Conservation (phyloP, 2,888 invertebrate genomes). For the Lathronympha strigana region DNA sequence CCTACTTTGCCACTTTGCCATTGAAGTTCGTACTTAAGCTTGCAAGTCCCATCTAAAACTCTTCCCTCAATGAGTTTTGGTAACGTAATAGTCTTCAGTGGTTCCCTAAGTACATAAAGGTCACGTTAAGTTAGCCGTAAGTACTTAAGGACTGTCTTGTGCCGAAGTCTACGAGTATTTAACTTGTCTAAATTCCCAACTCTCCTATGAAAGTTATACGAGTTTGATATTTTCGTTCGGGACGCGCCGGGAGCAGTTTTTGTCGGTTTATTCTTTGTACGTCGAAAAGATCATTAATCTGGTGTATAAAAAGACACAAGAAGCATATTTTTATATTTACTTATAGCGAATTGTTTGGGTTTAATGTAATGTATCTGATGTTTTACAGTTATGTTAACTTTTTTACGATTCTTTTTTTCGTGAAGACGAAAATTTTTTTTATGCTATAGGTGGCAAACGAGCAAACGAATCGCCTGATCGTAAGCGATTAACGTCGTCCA, state of each 20-base stretch:
- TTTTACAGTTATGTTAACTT: too few relatives aligned
- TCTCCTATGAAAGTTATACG: conserved; percentile 9
- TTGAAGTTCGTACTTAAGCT: too few relatives aligned
- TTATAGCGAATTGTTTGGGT: neutral
- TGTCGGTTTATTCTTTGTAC: neutral
- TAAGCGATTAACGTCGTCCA: too few relatives aligned
- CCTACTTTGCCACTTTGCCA: too few relatives aligned
- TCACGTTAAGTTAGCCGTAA: neutral
- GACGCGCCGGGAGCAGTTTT: neutral
- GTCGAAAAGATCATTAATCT: conserved; percentile 21
- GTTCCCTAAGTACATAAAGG: neutral
- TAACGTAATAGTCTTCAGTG: neutral
- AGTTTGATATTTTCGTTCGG: conserved; percentile 4
- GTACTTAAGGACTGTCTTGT: neutral
- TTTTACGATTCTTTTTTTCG: too few relatives aligned
- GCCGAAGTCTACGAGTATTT: neutral
- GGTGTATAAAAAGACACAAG: conserved; percentile 23
- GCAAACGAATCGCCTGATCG: too few relatives aligned
- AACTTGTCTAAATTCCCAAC: neutral
- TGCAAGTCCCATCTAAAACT: neutral
- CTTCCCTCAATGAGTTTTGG: neutral
- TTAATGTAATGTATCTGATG: too few relatives aligned
- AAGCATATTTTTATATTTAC: neutral
- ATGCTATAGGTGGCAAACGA: too few relatives aligned
- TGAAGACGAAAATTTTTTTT: too few relatives aligned